A percentile compares a stretch with the other conserved stretches of the same genome.
These are phyloP conservation scores for Clarias platycephalus DNA, from an alignment of 2,797 vertebrate genomes.

Conservation along the genomic window DNA sequence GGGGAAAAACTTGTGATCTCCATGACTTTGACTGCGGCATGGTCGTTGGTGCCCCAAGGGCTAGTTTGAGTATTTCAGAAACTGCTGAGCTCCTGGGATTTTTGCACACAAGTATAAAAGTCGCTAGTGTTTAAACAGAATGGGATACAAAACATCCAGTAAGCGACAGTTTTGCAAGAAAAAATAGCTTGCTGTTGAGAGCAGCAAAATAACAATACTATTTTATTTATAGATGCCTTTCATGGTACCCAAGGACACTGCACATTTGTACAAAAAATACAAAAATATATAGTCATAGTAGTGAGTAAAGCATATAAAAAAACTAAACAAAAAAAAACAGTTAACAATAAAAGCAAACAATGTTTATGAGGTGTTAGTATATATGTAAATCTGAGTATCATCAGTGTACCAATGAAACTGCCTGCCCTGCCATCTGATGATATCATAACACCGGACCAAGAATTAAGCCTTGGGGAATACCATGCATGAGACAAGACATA, in stretches of 20 bases:
- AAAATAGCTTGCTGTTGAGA: constrained; percentile 2
- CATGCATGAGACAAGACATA: too few relatives aligned
- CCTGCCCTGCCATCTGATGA: not conserved
- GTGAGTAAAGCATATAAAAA: not conserved
- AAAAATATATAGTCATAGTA: not conserved
- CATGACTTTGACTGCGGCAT: not conserved
- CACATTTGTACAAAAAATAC: not conserved
- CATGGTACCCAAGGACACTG: not conserved
- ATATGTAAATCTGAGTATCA: not conserved
- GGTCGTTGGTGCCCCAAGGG: not conserved
- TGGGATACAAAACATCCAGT: not conserved
- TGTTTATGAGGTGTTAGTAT: not conserved
- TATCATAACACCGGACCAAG: not conserved
- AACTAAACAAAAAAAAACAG: not conserved
- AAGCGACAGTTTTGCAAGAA: not conserved
- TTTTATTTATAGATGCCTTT: not conserved
- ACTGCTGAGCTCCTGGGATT: not conserved
- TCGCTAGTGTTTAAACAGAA: not conserved
- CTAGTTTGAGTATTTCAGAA: constrained; percentile 5
- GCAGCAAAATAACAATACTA: not conserved
- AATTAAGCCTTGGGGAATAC: not conserved
- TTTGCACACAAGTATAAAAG: not conserved
- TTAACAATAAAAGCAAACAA: not conserved
- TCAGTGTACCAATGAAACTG: not conserved
- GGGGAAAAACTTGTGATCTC: not conserved